Evolutionary conservation across 2,797 vertebrate genomes (phyloP).

Genomic region (Sternarchorhynchus goeldii): DNA sequence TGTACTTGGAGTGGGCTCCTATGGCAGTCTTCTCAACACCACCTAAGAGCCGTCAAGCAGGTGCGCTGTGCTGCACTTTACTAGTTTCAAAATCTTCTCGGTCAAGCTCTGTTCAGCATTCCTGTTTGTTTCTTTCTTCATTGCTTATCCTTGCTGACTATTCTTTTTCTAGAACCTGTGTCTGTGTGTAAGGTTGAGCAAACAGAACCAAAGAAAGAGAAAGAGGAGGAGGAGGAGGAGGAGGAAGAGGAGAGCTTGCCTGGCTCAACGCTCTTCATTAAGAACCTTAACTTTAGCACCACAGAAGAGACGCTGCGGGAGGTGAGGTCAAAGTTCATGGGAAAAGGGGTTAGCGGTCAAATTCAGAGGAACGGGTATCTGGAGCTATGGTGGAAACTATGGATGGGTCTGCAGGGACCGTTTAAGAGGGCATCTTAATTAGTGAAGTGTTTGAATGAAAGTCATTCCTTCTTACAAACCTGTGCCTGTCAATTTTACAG

Average conservation of each 20-base stretch:
- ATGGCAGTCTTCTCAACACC: constrained; percentile 81
- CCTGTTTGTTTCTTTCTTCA: not conserved
- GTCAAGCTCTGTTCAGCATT: not conserved
- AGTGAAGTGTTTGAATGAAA: not conserved
- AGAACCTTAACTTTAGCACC: constrained; percentile 92
- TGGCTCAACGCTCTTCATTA: constrained; percentile 93
- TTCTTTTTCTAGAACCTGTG: not conserved
- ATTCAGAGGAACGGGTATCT: not conserved
- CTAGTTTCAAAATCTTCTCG: not conserved
- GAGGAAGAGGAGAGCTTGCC: constrained; percentile 82
- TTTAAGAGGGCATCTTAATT: not conserved
- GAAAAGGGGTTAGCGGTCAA: not conserved
- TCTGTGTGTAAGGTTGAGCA: constrained; percentile 51
- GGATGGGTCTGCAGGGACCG: not conserved
- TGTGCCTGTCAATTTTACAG: constrained; percentile 66
- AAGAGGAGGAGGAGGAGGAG: constrained; percentile 65
- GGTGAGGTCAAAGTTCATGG: constrained; percentile 66
- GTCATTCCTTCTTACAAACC: not conserved
- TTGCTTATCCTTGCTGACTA: not conserved
- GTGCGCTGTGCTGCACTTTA: constrained; percentile 4
- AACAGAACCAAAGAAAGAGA: constrained; percentile 2
- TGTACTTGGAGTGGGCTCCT: constrained; percentile 97
- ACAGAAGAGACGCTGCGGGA: constrained; percentile 83
- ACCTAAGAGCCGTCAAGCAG: constrained; percentile 57
- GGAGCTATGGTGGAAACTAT: not conserved